Conservation (phyloP, 2,113 vertebrate species). For the Lamprologus speciosus region DNA sequence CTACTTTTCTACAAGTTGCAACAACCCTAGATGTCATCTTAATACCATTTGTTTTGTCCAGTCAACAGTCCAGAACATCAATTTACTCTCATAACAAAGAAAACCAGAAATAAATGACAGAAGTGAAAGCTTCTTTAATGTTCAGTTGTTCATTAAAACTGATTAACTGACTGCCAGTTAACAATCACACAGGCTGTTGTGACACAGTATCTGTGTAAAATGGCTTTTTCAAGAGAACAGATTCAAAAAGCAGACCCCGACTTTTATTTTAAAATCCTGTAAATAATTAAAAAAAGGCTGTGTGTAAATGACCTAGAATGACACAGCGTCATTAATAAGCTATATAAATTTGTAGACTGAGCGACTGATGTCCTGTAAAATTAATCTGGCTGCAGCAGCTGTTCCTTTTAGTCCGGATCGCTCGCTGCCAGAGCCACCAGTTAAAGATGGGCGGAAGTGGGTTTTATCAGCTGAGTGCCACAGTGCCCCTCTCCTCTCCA, state of each 20-base stretch:
- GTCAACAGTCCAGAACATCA: background rate
- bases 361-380: background rate
- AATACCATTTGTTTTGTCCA: background rate
- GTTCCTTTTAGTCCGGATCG: background rate
- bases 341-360: background rate
- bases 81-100: background rate
- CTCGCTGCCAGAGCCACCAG: background rate
- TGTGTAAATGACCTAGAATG: background rate
- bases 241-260: background rate
- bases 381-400: slow-evolving; percentile 3
- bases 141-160: background rate
- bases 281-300: background rate
- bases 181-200: background rate
- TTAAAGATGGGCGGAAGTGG: slow-evolving; percentile 30
- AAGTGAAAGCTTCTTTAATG: background rate
- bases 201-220: background rate
- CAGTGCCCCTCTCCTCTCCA: background rate
- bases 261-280: background rate
- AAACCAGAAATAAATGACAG: background rate
- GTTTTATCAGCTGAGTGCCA: slow-evolving; percentile 41
- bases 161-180: background rate
- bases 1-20: background rate
- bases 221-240: background rate
- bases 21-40: background rate
- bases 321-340: background rate